Evolutionary conservation across 2,113 vertebrate genomes (phyloP), one percentile per base, ranked within the genome.

Genomic region (Neopipo cinnamomea): DNA sequence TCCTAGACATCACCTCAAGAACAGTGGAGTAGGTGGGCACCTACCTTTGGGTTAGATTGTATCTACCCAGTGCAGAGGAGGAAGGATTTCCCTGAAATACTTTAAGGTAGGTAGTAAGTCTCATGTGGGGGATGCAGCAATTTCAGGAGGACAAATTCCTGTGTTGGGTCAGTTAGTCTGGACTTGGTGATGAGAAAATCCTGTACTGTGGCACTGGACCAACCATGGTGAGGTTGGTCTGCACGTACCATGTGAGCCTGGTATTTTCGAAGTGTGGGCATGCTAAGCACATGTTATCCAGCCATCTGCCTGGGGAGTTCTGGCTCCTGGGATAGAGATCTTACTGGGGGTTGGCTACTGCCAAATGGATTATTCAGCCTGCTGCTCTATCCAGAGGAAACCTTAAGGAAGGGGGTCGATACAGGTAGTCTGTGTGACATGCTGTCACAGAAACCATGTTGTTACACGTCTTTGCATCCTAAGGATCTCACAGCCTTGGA

Each of bases 361-460:
- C 68, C 50, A 41, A 46, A 37, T 70, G 12, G 14, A 31, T 58
- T 74, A 11, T 58, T 85, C 41, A 66, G 68, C 42, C 22, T 58
- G 31, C 49, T 77, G 49, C 71, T 61, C 35, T 72, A n/a, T 65
- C 18, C 30, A 35, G 66, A 59, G 71, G 52, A 85, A 66, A 35
- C 56, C 24, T 33, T 50, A 19, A 30, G 44, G 44, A 65, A 58
- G 35, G 49, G 30, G 14, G 21, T 52, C 58, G 55, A 31, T 93
- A 6, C 35, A 50, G 78, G 62, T 79, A 59, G 41, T 9, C 67
- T 70, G 35, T 28, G 42, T 63, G 75, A 31, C 30, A 9, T 21
- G 4, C 14, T 56, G 47, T 67, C 37, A 6, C 39, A 52, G 88
- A 33, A 62, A 16, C 1, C 0, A 1, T n/a, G 20, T 18, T 50